A percentile compares a stretch with the other conserved stretches of the same genome.
Evolutionary conservation across 2,888 invertebrate species (phyloP).

Genomic region (Diabrotica balteata): DNA sequence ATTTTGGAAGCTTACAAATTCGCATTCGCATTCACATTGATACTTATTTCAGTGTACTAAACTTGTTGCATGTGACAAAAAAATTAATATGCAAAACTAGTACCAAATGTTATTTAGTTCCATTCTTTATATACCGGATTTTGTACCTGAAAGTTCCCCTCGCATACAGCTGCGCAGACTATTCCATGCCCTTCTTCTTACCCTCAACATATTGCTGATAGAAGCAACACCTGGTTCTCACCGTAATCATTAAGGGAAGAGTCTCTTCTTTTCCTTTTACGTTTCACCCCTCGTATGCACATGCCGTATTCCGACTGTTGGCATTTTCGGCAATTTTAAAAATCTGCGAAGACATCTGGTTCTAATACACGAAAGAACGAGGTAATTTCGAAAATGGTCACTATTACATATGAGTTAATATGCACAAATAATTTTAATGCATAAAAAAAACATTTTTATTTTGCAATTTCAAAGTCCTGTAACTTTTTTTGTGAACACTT

Average conservation of each 20-base stretch:
- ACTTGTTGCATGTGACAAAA: slow-evolving; percentile 1
- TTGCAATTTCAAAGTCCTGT: too few species aligned
- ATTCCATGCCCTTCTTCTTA: neutral
- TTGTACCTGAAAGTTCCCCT: slow-evolving; percentile 8
- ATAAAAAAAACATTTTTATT: too few species aligned
- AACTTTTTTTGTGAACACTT: too few species aligned
- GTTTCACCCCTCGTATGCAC: slow-evolving; percentile 4
- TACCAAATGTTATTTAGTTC: neutral
- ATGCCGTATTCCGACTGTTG: neutral
- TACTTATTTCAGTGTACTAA: too few species aligned
- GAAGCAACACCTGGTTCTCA: slow-evolving; percentile 19
- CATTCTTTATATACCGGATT: slow-evolving; percentile 6
- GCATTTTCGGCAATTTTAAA: too few species aligned
- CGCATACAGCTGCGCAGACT: slow-evolving; percentile 4
- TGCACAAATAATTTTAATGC: too few species aligned
- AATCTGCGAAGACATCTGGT: slow-evolving; percentile 6
- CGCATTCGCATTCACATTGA: too few species aligned
- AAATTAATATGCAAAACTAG: slow-evolving; percentile 3
- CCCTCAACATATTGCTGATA: slow-evolving; percentile 19
- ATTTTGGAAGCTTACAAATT: too few species aligned
- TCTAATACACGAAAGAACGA: slow-evolving; percentile 15
- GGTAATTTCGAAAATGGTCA: slow-evolving; percentile 9
- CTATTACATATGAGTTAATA: too few species aligned
- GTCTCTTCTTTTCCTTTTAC: neutral
- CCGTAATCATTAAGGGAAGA: slow-evolving; percentile 16